phyloP scores from a whole-genome alignment of 2,888 invertebrate species.

The Acleris laterana region DNA sequence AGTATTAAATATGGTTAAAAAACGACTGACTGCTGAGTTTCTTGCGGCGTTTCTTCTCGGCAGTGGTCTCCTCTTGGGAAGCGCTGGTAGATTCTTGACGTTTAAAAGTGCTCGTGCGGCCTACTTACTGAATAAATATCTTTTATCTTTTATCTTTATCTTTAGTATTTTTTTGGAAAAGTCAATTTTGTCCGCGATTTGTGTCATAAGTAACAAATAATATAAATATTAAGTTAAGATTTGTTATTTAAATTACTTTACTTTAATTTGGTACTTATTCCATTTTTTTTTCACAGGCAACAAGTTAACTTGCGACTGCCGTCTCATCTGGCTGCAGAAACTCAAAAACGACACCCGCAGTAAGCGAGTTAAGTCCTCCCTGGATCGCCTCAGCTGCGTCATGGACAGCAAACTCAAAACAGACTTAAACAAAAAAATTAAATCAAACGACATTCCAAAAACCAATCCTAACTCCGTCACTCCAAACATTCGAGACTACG shows the following conservation, averaged over 20 bases:
- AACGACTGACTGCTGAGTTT: too few species aligned
- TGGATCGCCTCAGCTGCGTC: constrained; percentile 88
- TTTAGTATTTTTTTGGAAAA: too few species aligned
- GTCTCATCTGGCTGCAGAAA: constrained; percentile 90
- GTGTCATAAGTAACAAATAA: not conserved
- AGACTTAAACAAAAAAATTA: constrained; percentile 54
- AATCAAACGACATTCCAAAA: constrained; percentile 46
- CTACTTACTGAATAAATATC: too few species aligned
- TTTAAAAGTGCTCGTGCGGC: too few species aligned
- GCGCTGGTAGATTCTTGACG: too few species aligned
- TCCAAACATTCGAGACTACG: constrained; percentile 59
- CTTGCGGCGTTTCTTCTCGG: too few species aligned
- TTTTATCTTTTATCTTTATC: too few species aligned
- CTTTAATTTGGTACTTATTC: too few species aligned
- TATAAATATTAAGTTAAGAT: not conserved
- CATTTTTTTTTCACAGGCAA: constrained; percentile 86
- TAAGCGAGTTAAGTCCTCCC: constrained; percentile 85
- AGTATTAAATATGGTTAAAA: too few species aligned
- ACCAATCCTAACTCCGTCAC: constrained; percentile 44
- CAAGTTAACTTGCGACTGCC: constrained; percentile 92
- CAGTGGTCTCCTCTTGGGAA: too few species aligned
- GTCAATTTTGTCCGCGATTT: not conserved
- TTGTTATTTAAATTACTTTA: not conserved
- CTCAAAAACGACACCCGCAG: constrained; percentile 90
- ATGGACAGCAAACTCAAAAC: constrained; percentile 77